Base-by-base conservation (phyloP, 2,797 vertebrate species). In the Typhlichthys subterraneus region DNA sequence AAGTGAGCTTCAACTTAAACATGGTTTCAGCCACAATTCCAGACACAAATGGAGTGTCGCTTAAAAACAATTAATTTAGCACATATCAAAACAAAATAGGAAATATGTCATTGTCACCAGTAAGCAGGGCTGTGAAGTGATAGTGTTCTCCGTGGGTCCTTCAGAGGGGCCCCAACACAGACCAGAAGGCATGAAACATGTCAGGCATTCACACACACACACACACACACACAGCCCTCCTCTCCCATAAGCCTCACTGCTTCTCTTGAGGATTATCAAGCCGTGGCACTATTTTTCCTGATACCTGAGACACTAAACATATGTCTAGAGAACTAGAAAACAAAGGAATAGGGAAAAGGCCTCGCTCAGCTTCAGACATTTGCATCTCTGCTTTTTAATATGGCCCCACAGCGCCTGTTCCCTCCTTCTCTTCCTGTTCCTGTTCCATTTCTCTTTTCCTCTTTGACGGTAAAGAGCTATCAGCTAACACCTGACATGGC, bases 401-500 rank as follows among this genome's bases (percentile, higher is more conserved):
- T 46, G 33, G 69, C 69, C 75, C 75, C 72, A 71, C 76, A 82
- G 73, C 85, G 86, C 63, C 73, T 45, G 59, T 63, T 76, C 69
- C 57, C 52, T 23, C 2, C 8, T 49, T 12, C n/a, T n/a, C 52
- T 56, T 52, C 59, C 69, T 59, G 47, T 56, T 52, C 59, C 69
- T 59, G 47, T 50, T 68, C 50, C 60, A 13, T 73, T 81, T 73
- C 64, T 69, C 45, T 47, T 83, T 69, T 77, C 64, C 56, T 76
- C 71, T 59, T 73, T 51, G 74, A 63, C 80, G 79, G 65, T 15
- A 82, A 75, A 76, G 70, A 62, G 56, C 79, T 83, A 86, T 92
- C 87, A 77, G 66, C 76, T 85, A 83, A 85, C 81, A 80, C 81
- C 85, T 81, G 77, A 82, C 81, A 81, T 73, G 59, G 73, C 45